Conservation (phyloP, 2,888 invertebrate species). For the Epinotia brunnichana region DNA sequence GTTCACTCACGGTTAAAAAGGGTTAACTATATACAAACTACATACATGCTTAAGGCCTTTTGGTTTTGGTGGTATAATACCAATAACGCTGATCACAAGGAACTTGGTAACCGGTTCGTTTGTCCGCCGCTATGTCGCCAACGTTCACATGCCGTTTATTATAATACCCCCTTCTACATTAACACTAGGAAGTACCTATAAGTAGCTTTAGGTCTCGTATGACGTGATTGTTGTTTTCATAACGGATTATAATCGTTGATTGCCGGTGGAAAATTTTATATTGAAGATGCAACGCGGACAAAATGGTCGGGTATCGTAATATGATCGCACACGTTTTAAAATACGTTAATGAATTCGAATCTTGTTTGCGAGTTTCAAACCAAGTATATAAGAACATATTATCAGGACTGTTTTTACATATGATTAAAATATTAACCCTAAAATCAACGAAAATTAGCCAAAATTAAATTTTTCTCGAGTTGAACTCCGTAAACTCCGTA, state of each 20-base stretch:
- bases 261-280: constrained; percentile 37
- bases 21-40: background rate
- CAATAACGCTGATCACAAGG: constrained; percentile 73
- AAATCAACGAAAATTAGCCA: no score
- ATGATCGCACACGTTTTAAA: no score
- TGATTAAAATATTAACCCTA: no score
- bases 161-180: constrained; percentile 68
- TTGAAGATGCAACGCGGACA: constrained; percentile 6
- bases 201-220: constrained; percentile 51
- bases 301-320: background rate
- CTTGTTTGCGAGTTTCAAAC: no score
- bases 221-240: constrained; percentile 57
- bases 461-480: no score
- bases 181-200: constrained; percentile 49
- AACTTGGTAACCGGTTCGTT: constrained; percentile 71
- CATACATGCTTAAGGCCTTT: constrained; percentile 1
- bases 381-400: no score
- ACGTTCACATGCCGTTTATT: constrained; percentile 71
- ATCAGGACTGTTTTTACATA: no score
- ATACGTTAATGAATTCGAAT: no score
- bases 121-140: constrained; percentile 65
- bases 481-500: no score
- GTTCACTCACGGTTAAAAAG: background rate
- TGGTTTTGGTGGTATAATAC: constrained; percentile 49
- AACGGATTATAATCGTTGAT: constrained; percentile 33